Conservation (phyloP, 2,113 vertebrate species). For the Proterorhinus semilunaris region DNA sequence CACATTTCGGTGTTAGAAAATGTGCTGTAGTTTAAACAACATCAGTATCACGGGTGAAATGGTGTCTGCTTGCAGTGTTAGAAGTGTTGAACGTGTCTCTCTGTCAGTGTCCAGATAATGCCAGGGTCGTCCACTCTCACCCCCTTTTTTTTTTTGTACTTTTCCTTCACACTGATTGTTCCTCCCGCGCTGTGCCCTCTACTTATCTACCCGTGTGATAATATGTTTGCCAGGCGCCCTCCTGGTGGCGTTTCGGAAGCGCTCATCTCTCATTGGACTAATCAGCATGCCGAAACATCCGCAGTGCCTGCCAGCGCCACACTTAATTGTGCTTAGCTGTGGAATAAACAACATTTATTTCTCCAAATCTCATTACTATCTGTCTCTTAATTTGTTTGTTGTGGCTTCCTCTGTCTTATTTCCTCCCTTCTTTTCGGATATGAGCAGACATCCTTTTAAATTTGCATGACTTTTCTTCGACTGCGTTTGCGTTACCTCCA, state of each 20-base stretch:
- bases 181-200: slow-evolving; percentile 45
- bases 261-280: slow-evolving; percentile 70
- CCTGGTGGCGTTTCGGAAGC: slow-evolving; percentile 64
- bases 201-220: slow-evolving; percentile 64
- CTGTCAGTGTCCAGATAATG: not conserved
- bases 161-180: slow-evolving; percentile 14
- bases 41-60: not conserved
- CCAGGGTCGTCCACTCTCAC: slow-evolving; percentile 14
- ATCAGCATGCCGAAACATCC: slow-evolving; percentile 69
- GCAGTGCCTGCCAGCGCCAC: slow-evolving; percentile 69
- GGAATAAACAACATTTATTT: slow-evolving; percentile 72
- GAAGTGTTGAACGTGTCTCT: slow-evolving; percentile 7
- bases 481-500: not conserved
- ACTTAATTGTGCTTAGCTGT: slow-evolving; percentile 74
- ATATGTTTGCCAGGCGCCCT: slow-evolving; percentile 57
- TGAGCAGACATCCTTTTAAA: not conserved
- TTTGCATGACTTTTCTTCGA: not conserved
- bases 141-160: not conserved
- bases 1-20: not conserved
- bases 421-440: not conserved
- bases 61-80: slow-evolving; percentile 1
- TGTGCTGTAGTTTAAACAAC: not conserved
- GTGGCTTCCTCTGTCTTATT: slow-evolving; percentile 42
- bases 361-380: slow-evolving; percentile 55
- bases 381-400: slow-evolving; percentile 56